Conservation (phyloP, 2,797 vertebrate genomes). For the Thripadectes ignobilis region DNA sequence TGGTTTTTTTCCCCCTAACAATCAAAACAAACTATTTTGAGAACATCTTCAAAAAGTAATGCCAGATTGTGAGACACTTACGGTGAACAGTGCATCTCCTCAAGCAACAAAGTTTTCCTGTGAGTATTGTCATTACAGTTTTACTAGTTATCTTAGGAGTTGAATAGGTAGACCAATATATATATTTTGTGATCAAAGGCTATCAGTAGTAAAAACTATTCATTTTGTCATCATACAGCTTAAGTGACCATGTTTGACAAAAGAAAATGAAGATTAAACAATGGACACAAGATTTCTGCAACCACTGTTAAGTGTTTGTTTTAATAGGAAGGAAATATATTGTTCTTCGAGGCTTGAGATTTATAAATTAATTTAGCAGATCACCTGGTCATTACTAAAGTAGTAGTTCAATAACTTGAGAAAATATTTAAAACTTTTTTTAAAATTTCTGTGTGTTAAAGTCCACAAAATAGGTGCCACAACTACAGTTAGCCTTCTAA, state of each 20-base stretch:
- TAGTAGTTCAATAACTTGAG: neutral
- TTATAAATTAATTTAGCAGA: neutral
- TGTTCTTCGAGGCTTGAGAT: neutral
- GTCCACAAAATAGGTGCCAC: neutral
- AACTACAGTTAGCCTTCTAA: neutral
- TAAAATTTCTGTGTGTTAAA: neutral
- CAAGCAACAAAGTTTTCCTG: neutral
- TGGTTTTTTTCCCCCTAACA: neutral
- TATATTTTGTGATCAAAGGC: neutral
- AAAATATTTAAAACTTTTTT: neutral
- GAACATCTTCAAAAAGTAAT: constrained; percentile 33
- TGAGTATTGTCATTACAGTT: neutral
- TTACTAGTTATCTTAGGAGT: neutral
- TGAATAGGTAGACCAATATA: neutral
- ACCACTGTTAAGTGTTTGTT: neutral
- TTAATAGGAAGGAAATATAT: neutral
- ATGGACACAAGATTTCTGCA: neutral
- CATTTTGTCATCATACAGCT: neutral
- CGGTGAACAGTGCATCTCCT: neutral
- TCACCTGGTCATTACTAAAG: neutral
- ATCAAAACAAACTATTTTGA: constrained; percentile 31
- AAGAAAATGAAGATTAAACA: neutral
- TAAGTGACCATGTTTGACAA: neutral
- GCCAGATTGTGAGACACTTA: neutral
- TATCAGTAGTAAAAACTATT: neutral